These are phyloP conservation scores for Villa cingulata DNA, from an alignment of 2,888 invertebrate species.

Conservation along the genomic window DNA sequence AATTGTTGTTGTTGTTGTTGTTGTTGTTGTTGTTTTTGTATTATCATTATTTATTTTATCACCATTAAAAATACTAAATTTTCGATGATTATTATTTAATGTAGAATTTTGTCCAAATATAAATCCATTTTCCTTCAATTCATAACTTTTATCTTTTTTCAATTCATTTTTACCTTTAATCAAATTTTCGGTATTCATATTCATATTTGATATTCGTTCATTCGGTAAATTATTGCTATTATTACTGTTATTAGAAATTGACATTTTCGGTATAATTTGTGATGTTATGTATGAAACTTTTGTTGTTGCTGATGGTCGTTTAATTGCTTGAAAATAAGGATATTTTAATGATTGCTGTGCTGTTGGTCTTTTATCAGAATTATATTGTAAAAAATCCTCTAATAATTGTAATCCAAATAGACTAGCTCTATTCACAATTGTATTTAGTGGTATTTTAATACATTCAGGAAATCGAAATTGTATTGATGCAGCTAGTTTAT, in stretches of 20 bases:
- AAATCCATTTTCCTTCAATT: conserved; percentile 1
- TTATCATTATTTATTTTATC: conserved; percentile 6
- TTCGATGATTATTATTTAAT: conserved; percentile 6
- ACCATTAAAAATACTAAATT: conserved; percentile 13
- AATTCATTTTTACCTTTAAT: conserved; percentile 6
- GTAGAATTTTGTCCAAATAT: neutral
- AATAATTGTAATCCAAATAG: conserved; percentile 70
- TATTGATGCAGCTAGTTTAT: conserved; percentile 79
- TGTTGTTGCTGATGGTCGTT: conserved; percentile 27
- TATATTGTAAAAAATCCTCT: conserved; percentile 78
- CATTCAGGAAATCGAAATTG: conserved; percentile 93
- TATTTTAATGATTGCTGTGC: conserved; percentile 78
- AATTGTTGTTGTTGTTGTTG: neutral
- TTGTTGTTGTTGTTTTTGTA: neutral
- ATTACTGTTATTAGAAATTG: neutral
- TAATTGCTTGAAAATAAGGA: conserved; percentile 34
- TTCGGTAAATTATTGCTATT: conserved; percentile 1
- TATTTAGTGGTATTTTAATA: conserved; percentile 62
- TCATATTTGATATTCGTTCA: conserved; percentile 4
- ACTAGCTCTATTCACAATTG: conserved; percentile 71
- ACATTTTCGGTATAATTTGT: conserved; percentile 5
- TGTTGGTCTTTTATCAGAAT: conserved; percentile 82
- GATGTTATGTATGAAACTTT: conserved; percentile 7
- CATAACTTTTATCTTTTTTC: neutral
- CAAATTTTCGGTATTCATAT: conserved; percentile 7